Percentiles rank a stretch among this genome's conserved stretches.
Evolutionary conservation across 2,797 vertebrate genomes (phyloP).

Genomic region (Poecile montanus): DNA sequence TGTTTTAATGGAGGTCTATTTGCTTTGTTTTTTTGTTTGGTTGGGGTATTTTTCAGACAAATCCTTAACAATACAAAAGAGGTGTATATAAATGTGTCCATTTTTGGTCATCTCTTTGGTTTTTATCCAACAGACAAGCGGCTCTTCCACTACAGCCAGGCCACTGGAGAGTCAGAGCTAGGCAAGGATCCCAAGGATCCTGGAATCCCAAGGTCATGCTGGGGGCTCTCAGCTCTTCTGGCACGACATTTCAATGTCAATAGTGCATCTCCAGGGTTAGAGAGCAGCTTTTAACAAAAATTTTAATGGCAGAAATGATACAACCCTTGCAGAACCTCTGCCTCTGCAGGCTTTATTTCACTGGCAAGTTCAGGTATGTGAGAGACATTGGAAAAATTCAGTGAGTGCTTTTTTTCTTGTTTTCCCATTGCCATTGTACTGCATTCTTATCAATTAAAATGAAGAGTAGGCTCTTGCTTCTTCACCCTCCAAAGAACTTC

Average conservation of each 20-base stretch:
- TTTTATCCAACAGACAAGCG: not conserved
- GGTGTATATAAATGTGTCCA: fast-evolving
- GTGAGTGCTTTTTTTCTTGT: not conserved
- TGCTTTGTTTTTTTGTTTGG: not conserved
- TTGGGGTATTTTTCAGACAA: not conserved
- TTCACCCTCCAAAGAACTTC: not conserved
- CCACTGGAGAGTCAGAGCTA: not conserved
- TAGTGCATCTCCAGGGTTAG: not conserved
- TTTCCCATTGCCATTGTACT: not conserved
- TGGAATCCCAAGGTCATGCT: not conserved
- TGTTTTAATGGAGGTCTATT: not conserved
- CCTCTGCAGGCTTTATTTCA: not conserved
- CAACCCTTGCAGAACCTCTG: not conserved
- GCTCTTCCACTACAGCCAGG: not conserved
- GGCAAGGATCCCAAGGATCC: not conserved
- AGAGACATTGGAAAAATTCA: not conserved
- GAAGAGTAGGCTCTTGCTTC: not conserved
- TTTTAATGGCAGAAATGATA: not conserved
- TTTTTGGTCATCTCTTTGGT: not conserved
- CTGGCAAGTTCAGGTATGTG: not conserved
- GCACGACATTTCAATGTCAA: not conserved
- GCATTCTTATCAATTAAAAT: not conserved
- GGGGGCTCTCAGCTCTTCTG: not conserved
- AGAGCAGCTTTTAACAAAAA: not conserved
- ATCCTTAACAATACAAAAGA: not conserved